These are phyloP conservation scores for Hippocampus guttulatus DNA, from an alignment of 2,113 vertebrate genomes.

Conservation along the genomic window DNA sequence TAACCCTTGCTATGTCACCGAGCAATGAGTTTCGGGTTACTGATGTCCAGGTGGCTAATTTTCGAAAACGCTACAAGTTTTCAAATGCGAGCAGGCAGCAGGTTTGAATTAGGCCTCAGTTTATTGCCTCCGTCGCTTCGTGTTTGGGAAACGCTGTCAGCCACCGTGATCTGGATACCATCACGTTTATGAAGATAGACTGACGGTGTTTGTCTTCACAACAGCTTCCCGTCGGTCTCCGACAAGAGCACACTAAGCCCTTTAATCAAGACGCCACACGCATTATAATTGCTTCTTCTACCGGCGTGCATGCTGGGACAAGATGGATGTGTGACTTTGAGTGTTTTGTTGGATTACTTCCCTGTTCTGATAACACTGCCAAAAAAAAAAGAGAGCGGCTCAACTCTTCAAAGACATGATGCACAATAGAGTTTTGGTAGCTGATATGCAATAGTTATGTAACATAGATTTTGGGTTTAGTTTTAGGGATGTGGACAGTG, in stretches of 20 bases:
- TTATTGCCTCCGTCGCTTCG: not conserved
- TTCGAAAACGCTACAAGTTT: slow-evolving; percentile 10
- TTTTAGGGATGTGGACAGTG: not conserved
- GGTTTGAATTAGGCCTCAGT: slow-evolving; percentile 24
- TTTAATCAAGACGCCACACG: not conserved
- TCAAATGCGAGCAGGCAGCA: slow-evolving; percentile 17
- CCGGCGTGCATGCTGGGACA: slow-evolving; percentile 18
- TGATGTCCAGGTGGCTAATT: slow-evolving; percentile 30
- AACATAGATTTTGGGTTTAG: not conserved
- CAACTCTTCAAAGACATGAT: not conserved
- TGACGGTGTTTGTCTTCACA: slow-evolving; percentile 8
- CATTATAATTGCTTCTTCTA: slow-evolving; percentile 19
- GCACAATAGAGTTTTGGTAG: not conserved
- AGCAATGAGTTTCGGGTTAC: slow-evolving; percentile 33
- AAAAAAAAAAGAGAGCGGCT: not conserved
- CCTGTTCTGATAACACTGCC: slow-evolving; percentile 26
- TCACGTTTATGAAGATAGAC: slow-evolving; percentile 1
- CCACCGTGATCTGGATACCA: not conserved
- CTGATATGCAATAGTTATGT: not conserved
- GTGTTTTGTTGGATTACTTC: slow-evolving; percentile 41
- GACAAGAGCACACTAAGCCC: slow-evolving; percentile 1
- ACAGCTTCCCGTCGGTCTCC: not conserved
- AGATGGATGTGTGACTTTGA: slow-evolving; percentile 31
- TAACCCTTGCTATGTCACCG: slow-evolving; percentile 9
- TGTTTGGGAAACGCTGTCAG: slow-evolving; percentile 6